A percentile compares a stretch with the other conserved stretches of the same genome.
Conservation (phyloP, 2,888 invertebrate species). For the Harpalus rubripes region DNA sequence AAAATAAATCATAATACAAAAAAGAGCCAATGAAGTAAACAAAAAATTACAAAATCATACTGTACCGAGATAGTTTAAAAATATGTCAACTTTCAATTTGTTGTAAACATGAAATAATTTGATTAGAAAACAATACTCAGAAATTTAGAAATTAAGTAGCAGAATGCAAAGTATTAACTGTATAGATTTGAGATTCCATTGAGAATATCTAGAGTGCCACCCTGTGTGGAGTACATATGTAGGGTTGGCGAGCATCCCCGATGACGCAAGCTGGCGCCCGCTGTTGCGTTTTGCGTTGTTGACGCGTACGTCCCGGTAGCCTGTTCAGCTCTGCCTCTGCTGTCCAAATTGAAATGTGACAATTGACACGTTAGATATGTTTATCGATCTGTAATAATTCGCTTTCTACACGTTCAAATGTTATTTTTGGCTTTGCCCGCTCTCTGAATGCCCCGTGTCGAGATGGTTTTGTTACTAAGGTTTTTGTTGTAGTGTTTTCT, state of each 20-base stretch:
- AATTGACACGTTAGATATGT: slow-evolving; percentile 63
- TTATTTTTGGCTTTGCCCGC: slow-evolving; percentile 56
- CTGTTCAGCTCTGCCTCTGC: slow-evolving; percentile 18
- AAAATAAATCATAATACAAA: no score
- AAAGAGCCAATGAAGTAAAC: no score
- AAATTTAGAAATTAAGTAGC: background rate
- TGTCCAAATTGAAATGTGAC: slow-evolving; percentile 65
- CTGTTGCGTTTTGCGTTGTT: slow-evolving; percentile 57
- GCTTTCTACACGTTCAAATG: slow-evolving; percentile 57
- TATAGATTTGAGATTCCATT: background rate
- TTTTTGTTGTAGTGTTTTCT: slow-evolving; percentile 50
- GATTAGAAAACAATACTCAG: background rate
- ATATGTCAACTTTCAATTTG: no score
- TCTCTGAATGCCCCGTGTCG: slow-evolving; percentile 26
- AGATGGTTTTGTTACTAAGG: slow-evolving; percentile 35
- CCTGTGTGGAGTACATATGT: slow-evolving; percentile 39
- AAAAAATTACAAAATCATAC: no score
- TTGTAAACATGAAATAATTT: background rate
- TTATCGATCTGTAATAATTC: slow-evolving; percentile 65
- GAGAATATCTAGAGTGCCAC: background rate
- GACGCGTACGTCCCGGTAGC: slow-evolving; percentile 20
- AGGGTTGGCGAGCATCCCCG: slow-evolving; percentile 35
- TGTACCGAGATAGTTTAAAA: no score
- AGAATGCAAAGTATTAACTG: background rate
- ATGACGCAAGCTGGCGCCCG: slow-evolving; percentile 61